Evolutionary conservation across 2,797 vertebrate species (phyloP).

Genomic region (Eupleurogrammus muticus): DNA sequence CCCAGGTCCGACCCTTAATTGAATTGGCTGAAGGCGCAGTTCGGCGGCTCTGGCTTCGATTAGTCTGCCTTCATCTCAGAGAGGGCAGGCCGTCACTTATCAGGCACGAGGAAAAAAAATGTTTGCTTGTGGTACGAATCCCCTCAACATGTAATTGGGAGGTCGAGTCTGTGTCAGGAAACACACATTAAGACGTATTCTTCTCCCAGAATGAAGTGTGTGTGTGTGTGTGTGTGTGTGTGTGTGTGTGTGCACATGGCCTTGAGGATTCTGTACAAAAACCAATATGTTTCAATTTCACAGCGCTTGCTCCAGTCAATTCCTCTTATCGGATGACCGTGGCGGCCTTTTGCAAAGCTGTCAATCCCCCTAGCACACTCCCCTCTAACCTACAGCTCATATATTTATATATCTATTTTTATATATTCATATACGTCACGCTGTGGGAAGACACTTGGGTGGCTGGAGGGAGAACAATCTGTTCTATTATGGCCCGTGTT

Average conservation of each 20-base stretch:
- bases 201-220: slow-evolving; percentile 24
- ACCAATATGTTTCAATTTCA: slow-evolving; percentile 54
- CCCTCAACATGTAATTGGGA: slow-evolving; percentile 20
- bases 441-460: slow-evolving; percentile 47
- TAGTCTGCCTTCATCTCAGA: slow-evolving; percentile 38
- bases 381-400: slow-evolving; percentile 20
- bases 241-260: slow-evolving; percentile 11
- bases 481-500: slow-evolving; percentile 10
- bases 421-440: no score
- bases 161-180: slow-evolving; percentile 29
- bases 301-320: slow-evolving; percentile 10
- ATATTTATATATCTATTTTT: no score
- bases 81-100: slow-evolving; percentile 52
- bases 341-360: slow-evolving; percentile 8
- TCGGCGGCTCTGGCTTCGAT: slow-evolving; percentile 43
- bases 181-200: slow-evolving; percentile 18
- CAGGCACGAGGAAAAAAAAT: slow-evolving; percentile 46
- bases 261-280: slow-evolving; percentile 17
- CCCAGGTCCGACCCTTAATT: slow-evolving; percentile 50
- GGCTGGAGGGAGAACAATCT: slow-evolving; percentile 41
- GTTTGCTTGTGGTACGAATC: slow-evolving; percentile 35
- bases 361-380: slow-evolving; percentile 13
- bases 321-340: slow-evolving; percentile 16
- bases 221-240: no score
- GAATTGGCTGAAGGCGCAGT: slow-evolving; percentile 52